These are phyloP conservation scores for Plebejus argus DNA, from an alignment of 2,888 invertebrate species.

Conservation along the genomic window DNA sequence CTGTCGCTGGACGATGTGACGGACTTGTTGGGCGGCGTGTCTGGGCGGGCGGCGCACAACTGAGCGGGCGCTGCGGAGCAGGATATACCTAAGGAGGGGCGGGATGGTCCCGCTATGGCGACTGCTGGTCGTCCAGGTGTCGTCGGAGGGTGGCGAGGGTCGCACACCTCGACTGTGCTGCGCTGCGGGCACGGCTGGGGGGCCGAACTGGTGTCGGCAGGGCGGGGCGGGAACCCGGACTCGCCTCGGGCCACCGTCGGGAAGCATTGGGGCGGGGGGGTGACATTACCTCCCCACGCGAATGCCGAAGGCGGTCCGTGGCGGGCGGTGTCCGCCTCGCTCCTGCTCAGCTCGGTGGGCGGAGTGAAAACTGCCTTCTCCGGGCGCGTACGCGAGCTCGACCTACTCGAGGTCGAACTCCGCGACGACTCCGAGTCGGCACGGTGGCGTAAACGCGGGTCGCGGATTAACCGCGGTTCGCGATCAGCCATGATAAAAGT, in stretches of 20 bases:
- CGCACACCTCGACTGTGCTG: background rate
- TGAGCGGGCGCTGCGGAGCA: too few species aligned
- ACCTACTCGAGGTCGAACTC: background rate
- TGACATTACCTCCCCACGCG: background rate
- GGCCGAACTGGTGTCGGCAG: background rate
- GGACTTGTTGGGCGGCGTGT: too few species aligned
- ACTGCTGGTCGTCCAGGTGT: background rate
- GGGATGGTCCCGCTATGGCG: too few species aligned
- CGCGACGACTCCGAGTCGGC: background rate
- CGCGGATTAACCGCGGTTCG: background rate
- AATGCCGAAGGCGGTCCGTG: background rate
- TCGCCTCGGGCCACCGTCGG: background rate
- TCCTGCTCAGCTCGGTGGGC: background rate
- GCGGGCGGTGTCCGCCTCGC: background rate
- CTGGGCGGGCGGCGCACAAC: too few species aligned
- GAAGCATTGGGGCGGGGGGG: background rate
- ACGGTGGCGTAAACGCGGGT: background rate
- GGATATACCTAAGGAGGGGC: too few species aligned
- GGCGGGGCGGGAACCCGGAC: background rate
- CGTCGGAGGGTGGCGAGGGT: background rate
- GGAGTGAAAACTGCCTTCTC: background rate
- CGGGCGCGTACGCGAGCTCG: background rate
- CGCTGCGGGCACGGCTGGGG: background rate
- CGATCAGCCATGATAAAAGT: background rate
- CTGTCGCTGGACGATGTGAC: too few species aligned